Evolutionary conservation across 2,888 invertebrate species (phyloP), one percentile per base, ranked within the genome.

Genomic region (Gymnosoma rotundatum): DNA sequence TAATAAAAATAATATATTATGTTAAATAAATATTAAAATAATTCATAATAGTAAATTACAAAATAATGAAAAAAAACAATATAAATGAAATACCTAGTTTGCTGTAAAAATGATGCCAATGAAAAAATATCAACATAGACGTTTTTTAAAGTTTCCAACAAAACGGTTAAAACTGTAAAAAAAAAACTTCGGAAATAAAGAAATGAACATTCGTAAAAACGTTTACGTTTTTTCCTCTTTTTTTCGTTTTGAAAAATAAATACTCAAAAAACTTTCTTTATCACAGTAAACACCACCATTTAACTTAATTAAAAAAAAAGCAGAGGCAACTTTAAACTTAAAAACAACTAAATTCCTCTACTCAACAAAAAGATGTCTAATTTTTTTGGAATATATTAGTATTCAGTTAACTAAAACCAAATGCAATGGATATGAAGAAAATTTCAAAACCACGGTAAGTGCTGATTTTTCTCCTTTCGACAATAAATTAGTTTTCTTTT

Each of bases 361-460:
- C 52, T 54, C 36, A 21, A 50, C 36, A 20, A 83, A 69, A 66
- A 80, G 54, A 87, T 88, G 88, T 78, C 79, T 80, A 83, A 87
- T 85, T 86, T 86, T 83, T 79, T 87, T 86, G 81, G 83, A 87
- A 87, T 86, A 88, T 87, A 88, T 88, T 88, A 86, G 88, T 86
- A 88, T 88, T 54, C 87, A 85, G 84, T 86, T 87, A 86, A 87
- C 87, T 87, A 87, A 88, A 86, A 86, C 45, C 88, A 86, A 87
- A 88, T 88, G 89, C 88, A 86, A 88, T 88, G 88, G 89, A 89
- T 87, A 87, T 88, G 88, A 89, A 88, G 86, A 89, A 88, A 87
- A 87, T 88, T 87, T 87, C 88, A 87, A 89, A 89, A 88, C 87
- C 88, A 88, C 89, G 89, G 89, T 89, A 84, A 89, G 89, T 64